Evolutionary conservation across 2,113 vertebrate genomes (phyloP), one percentile per base, ranked within the genome.

Genomic region (Synchiropus splendidus): DNA sequence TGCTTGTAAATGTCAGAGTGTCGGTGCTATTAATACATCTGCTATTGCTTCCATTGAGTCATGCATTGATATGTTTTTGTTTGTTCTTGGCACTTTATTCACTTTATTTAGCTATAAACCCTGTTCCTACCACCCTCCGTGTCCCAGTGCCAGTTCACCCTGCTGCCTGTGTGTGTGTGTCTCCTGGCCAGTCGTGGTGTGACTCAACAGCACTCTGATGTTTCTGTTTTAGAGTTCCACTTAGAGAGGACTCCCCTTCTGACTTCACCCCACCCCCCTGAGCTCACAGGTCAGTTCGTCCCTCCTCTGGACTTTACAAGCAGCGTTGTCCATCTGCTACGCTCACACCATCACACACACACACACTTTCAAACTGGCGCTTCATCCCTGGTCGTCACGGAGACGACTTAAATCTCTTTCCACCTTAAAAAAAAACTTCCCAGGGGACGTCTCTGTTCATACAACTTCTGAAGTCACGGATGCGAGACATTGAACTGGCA

Each of bases 211-310:
- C 73, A 71, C 72, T 86, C 77, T 87, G 60, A 74, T 84, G 74
- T 95, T 93, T 96, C 86, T 86, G 44, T 96, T 97, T 91, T 94
- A 98, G 94, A 98, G 83, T 98, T 97, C 92, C 94, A 95, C 90
- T 95, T 98, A 97, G 94, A 98, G 90, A 91, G 94, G 93, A 98
- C 93, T 87, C 94, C 94, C 88, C 93, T 98, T 89, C 92, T 95
- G 91, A 97, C 92, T 84, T 92, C 94, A 92, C 93, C 94, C 85
- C 92, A 96, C 83, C 94, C 95, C 88, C 89, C 94, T 75, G 94
- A 98, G 88, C 92, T 98, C 82, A 96, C 94, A 98, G 94, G 94
- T 98, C 89, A 96, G 94, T 98, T 87, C 88, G 89, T 90, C 72
- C 83, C 80, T 75, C 86, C 87, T 87, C 68, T 88, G 83, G 74